Conservation (phyloP, 1,140 invertebrate genomes). For the Aphis gossypii region DNA sequence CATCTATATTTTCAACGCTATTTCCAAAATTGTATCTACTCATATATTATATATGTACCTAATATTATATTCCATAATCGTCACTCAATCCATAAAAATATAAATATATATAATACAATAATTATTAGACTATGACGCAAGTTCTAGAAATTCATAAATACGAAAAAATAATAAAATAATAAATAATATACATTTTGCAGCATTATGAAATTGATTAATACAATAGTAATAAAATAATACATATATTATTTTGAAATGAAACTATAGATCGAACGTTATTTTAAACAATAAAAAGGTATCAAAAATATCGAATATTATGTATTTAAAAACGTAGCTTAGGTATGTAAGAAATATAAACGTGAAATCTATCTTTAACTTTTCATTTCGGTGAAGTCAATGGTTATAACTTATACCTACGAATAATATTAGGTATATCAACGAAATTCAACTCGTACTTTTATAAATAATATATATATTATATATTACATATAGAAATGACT, state of each 20-base stretch:
- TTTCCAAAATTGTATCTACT: too few species aligned
- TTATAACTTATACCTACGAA: not conserved
- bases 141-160: not conserved
- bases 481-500: too few species aligned
- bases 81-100: too few species aligned
- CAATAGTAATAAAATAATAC: too few species aligned
- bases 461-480: too few species aligned
- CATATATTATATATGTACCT: too few species aligned
- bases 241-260: too few species aligned
- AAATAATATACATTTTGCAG: not conserved
- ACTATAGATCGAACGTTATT: not conserved
- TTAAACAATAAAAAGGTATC: not conserved
- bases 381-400: not conserved
- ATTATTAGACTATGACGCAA: not conserved
- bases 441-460: too few species aligned
- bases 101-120: too few species aligned
- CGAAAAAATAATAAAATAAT: not conserved
- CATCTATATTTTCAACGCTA: too few species aligned
- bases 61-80: too few species aligned
- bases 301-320: not conserved
- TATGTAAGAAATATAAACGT: not conserved
- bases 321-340: not conserved
- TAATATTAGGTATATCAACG: not conserved
- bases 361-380: not conserved
- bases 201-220: not conserved